Base-by-base conservation (phyloP, 2,797 vertebrate genomes). In the Apogon talboti region DNA sequence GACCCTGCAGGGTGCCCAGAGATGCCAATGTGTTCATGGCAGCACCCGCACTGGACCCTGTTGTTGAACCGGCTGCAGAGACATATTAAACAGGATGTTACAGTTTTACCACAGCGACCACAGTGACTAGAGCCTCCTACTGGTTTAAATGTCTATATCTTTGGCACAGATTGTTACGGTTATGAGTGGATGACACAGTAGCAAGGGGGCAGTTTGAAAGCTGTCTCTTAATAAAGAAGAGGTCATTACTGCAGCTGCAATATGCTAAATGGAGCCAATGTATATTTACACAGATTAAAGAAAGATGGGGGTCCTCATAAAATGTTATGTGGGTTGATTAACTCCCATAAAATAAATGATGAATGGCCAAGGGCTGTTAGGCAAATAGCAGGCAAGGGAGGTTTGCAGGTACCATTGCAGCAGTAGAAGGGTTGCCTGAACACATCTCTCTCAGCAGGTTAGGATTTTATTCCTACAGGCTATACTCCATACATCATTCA, bases 21-120 rank as follows among this genome's bases (percentile, higher is more conserved):
- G 97, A 98, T 85, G 96, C 96, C 94, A 98, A 88, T 66, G 97
- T 96, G 90, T 94, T 98, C 95, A 98, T 96, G 84, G 96, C 96
- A 41, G 96, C 95, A 77, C 95, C 94, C 53, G 95, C 94, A 70
- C 93, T 95, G 74, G 96, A 95, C 80, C 93, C 96, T 75, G 93
- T 94, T 79, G 95, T 92, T 79, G 95, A 95, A 87, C 95, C 95
- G 76, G 94, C 92, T 93, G 95, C 90, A 55, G 52, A 51, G 43
- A 58, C 7, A 70, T 4, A 51, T 16, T 2, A 45, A 37, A 54
- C 18, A 18, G 45, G 24, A 14, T 14, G 16, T 28, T 19, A 46
- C 19, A 38, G 30, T 28, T 33, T 65, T 56, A 78, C 41, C 40
- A 49, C 21, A 24, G 16, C 7, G 11, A 78, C 41, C 40, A 49